Evolutionary conservation across 2,113 vertebrate genomes (phyloP).

Genomic region (Amphiprion percula): DNA sequence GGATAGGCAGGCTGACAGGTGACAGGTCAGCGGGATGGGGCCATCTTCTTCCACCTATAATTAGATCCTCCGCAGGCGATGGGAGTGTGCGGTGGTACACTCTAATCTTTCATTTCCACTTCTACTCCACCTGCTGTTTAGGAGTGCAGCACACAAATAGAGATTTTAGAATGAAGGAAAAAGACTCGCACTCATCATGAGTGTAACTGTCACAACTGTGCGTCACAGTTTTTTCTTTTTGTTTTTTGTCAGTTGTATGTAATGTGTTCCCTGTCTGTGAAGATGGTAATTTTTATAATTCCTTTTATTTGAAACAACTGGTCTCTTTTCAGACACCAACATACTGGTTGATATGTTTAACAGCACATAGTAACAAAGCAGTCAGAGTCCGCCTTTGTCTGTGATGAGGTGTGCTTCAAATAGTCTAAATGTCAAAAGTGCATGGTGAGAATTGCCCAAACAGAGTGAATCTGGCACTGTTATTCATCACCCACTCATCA

Average conservation of each 20-base stretch:
- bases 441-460: constrained; percentile 42
- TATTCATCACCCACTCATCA: constrained; percentile 67
- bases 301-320: constrained; percentile 42
- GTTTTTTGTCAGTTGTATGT: constrained; percentile 12
- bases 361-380: constrained; percentile 48
- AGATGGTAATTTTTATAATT: constrained; percentile 29
- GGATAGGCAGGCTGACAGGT: constrained; percentile 83
- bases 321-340: constrained; percentile 31
- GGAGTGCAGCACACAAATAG: constrained; percentile 71
- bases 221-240: constrained; percentile 16
- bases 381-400: constrained; percentile 41
- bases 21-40: constrained; percentile 84
- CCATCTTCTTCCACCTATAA: constrained; percentile 90
- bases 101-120: constrained; percentile 89
- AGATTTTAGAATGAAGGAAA: constrained; percentile 49
- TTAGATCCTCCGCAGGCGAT: constrained; percentile 92
- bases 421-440: constrained; percentile 59
- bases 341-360: constrained; percentile 53
- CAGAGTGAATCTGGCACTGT: constrained; percentile 48
- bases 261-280: constrained; percentile 20
- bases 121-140: constrained; percentile 87
- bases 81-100: constrained; percentile 82
- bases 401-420: constrained; percentile 62
- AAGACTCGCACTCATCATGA: constrained; percentile 25
- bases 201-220: constrained; percentile 7